Percentiles rank a stretch among this genome's conserved stretches.
Conservation (phyloP, 2,113 vertebrate species). For the Sylvia atricapilla region DNA sequence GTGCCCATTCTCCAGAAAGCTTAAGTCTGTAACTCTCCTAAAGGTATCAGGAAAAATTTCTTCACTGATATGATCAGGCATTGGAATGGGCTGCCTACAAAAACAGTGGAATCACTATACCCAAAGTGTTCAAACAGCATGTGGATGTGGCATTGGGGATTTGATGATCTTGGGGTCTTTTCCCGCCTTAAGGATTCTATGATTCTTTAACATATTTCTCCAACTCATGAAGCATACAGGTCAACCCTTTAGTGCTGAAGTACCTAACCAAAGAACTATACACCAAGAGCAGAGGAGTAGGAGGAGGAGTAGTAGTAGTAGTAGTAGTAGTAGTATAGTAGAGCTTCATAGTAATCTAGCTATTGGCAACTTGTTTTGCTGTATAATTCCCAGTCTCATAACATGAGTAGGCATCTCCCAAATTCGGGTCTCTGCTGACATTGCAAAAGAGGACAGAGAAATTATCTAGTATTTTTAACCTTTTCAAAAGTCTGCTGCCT, state of each 20-base stretch:
- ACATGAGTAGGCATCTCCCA: neutral
- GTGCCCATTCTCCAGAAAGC: neutral
- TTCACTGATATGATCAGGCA: neutral
- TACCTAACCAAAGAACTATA: neutral
- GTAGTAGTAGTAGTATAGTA: neutral
- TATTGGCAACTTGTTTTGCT: neutral
- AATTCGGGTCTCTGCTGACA: neutral
- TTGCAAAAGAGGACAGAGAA: neutral
- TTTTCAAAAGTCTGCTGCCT: neutral
- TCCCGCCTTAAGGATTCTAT: neutral
- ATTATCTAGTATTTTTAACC: neutral
- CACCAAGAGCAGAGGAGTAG: fast-evolving
- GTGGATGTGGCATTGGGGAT: neutral
- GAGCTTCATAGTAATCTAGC: neutral
- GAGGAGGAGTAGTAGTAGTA: too few species aligned
- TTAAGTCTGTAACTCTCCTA: neutral
- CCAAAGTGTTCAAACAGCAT: neutral
- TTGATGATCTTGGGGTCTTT: neutral
- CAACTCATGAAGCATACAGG: neutral
- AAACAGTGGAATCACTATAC: neutral
- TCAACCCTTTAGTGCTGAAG: neutral
- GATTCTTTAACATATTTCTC: neutral
- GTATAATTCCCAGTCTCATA: neutral
- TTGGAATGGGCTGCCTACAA: neutral
- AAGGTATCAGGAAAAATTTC: neutral